Base-by-base conservation (phyloP, 2,113 vertebrate species). In the Oophaga pumilio region DNA sequence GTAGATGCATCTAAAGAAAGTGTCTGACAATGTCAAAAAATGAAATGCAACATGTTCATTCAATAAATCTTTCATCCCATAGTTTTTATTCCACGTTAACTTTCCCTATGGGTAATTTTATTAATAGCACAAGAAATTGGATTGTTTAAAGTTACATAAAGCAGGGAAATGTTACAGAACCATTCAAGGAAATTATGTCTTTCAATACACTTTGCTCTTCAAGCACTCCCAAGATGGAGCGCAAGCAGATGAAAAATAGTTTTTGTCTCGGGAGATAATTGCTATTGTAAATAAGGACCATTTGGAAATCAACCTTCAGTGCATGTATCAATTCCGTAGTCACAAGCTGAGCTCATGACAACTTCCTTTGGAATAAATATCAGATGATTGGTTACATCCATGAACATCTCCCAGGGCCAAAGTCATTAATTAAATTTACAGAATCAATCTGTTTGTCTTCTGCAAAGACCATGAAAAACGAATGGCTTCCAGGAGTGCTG, bases 401-500 rank as follows among this genome's bases (percentile, higher is more conserved):
- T 26, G 24, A 53, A 50, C 66, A 56, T 84, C 62, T 69, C 82
- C 13, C 66, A 73, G 50, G 68, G 82, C 68, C 79, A 83, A 83
- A 83, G 43, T n/a, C 82, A 56, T 84, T 57, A 52, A 57, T 84
- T 84, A 43, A 9, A 84, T 73, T 73, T 57, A 73, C 82, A 59
- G 68, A 57, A 74, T 57, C 68, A 57, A 73, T 84, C 66, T 84
- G 82, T 73, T 84, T 33, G 52, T 74, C 68, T 73, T 84, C 66
- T 59, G 66, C 68, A 56, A 71, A 84, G 52, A 71, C 82, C 66
- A 71, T 57, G n/a, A 84, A 73, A 26, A 73, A 84, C 14, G 13
- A 73, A 73, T 26, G 33, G 43, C 82, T 84, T 74, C n/a, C 68
- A 26, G 66, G 68, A 74, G 28, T 56, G 28, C 50, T 59, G 43